Evolutionary conservation across 37 sponge, comb jelly and placozoan genomes (phyloP).

Genomic region (Bolinopsis microptera): DNA sequence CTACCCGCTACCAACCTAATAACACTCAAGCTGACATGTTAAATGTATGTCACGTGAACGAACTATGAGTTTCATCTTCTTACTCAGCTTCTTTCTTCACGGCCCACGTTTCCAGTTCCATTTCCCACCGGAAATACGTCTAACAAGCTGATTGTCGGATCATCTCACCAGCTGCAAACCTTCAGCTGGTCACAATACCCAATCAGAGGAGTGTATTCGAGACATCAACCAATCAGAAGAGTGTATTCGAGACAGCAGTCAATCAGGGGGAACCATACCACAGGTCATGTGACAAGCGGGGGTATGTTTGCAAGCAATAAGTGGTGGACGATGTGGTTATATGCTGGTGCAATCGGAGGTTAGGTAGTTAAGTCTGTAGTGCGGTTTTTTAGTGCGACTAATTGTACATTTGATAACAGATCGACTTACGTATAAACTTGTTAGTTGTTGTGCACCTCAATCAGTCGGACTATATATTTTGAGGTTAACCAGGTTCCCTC

Average conservation of each 20-base stretch:
- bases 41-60: too few relatives aligned
- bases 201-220: background rate
- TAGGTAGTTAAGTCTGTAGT: background rate
- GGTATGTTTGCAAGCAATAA: background rate
- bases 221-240: constrained; percentile 42
- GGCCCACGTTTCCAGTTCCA: background rate
- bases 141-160: background rate
- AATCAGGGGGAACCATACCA: background rate
- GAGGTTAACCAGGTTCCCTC: background rate
- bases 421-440: background rate
- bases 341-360: background rate
- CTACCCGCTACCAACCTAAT: too few relatives aligned
- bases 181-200: background rate
- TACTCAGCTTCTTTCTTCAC: background rate
- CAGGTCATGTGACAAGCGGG: background rate
- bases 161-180: background rate
- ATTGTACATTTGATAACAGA: background rate
- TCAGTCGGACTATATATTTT: background rate
- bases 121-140: background rate
- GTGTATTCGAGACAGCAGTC: background rate
- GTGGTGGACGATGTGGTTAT: background rate
- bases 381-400: background rate
- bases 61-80: too few relatives aligned
- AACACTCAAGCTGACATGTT: too few relatives aligned
- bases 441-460: background rate